These are phyloP conservation scores for Ispidina picta DNA, from an alignment of 2,797 vertebrate species.

Conservation along the genomic window DNA sequence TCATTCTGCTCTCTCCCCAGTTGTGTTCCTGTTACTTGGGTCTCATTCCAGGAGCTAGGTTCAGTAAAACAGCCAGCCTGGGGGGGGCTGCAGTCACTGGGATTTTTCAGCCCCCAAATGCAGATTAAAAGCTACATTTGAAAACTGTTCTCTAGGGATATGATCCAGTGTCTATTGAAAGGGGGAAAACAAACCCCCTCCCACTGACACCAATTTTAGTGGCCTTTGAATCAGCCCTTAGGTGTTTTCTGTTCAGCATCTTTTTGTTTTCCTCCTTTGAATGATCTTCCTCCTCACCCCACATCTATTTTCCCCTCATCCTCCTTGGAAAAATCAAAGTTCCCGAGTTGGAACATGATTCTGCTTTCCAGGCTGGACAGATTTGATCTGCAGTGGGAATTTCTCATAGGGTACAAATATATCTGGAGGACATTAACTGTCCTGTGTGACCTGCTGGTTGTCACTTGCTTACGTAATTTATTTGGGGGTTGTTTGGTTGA, in stretches of 20 bases:
- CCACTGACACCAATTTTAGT: background rate
- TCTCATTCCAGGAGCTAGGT: background rate
- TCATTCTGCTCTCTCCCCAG: background rate
- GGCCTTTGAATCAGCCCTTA: background rate
- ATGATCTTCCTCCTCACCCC: background rate
- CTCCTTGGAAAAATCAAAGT: background rate
- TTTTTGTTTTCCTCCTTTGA: background rate
- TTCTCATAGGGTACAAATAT: background rate
- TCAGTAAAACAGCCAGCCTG: background rate
- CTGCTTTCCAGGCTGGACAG: background rate
- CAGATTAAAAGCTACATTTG: background rate
- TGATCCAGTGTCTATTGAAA: rapidly evolving
- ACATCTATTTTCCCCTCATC: background rate
- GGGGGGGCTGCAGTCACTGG: background rate
- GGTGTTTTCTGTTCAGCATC: background rate
- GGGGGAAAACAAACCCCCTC: constrained; percentile 3
- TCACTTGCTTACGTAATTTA: constrained; percentile 7
- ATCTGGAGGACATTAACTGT: background rate
- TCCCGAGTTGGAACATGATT: rapidly evolving
- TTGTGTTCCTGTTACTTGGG: background rate
- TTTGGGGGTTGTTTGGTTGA: background rate
- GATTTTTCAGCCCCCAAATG: background rate
- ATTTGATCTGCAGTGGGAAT: background rate
- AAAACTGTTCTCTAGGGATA: background rate
- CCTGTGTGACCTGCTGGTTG: background rate